Evolutionary conservation across 2,797 vertebrate genomes (phyloP), one percentile per base, ranked within the genome.

Genomic region (Melanotaenia parkinsoni): DNA sequence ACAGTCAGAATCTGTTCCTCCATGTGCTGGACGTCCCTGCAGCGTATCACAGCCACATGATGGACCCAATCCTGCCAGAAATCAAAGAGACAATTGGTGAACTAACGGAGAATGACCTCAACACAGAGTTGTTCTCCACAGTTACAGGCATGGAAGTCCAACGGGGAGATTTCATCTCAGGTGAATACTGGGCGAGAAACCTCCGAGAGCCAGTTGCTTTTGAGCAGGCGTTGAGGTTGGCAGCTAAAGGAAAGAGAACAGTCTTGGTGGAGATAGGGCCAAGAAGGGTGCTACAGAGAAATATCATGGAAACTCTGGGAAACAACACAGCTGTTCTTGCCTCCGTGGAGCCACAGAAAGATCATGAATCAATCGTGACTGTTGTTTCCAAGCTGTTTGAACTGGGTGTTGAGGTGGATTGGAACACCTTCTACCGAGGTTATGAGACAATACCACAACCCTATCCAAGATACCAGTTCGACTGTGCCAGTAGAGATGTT

Each of bases 1-100:
- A 80, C 13, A 79, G 80, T 73, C 92, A 92, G 40, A 94, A 94
- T 59, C 72, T 96, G 63, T 97, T 96, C 74, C 93, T 97, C 30
- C 94, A 62, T n/a, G 10, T 92, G 4, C 86, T 97, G 53, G 93
- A 94, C 59, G 93, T 96, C 7, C 91, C 95, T 70, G 91, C 83
- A 81, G 96, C 96, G 0, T 97, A 96, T 80, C 96, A 97, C 74
- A 96, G 96, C 80, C 90, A 95, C 50, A 93, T 95, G 93, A 97
- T 97, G 96, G 95, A 97, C 69, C 85, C 83, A 18, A 94, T 97
- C 76, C 72, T 97, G 0, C 7, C 63, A 35, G 86, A 94, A 68
- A 61, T 97, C 2, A 58, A 87, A 76, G 53, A 90, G 7, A 88
- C 26, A 12, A 83, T 97, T 77, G 90, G 93, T 0, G 26, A 76